phyloP scores from a whole-genome alignment of 2,797 vertebrate genomes.

The Cuculus canorus region DNA sequence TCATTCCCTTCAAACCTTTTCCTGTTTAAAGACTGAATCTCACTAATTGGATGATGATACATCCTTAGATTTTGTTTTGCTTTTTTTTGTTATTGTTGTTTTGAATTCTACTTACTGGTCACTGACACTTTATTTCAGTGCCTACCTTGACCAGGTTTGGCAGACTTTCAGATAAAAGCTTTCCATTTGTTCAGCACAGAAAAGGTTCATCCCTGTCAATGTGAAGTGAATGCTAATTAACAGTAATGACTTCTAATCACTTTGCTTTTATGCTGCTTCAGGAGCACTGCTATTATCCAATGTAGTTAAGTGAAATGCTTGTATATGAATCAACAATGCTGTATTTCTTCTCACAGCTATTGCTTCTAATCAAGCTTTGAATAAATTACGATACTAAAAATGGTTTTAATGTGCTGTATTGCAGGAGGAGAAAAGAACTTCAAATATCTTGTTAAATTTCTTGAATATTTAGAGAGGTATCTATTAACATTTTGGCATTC shows the following conservation, averaged over 20 bases:
- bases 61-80: conserved; percentile 59
- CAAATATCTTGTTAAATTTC: conserved; percentile 65
- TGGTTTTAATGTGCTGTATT: conserved; percentile 73
- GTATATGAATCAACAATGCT: conserved; percentile 78
- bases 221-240: conserved; percentile 81
- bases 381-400: conserved; percentile 74
- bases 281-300: conserved; percentile 79
- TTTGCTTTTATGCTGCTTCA: conserved; percentile 79
- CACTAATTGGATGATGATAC: conserved; percentile 79
- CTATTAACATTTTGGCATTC: conserved; percentile 56
- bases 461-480: conserved; percentile 66
- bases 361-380: conserved; percentile 76
- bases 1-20: conserved; percentile 80
- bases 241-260: conserved; percentile 82
- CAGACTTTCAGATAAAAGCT: conserved; percentile 75
- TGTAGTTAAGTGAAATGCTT: conserved; percentile 79
- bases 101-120: conserved; percentile 68
- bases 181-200: conserved; percentile 65
- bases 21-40: conserved; percentile 82
- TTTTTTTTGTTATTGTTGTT: conserved; percentile 60
- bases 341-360: conserved; percentile 69
- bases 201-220: conserved; percentile 81
- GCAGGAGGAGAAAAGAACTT: conserved; percentile 55
- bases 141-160: conserved; percentile 75
- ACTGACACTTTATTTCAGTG: conserved; percentile 58